Evolutionary conservation across 1,140 invertebrate species (phyloP), one percentile per base, ranked within the genome.

Genomic region (Drosophila miranda): DNA sequence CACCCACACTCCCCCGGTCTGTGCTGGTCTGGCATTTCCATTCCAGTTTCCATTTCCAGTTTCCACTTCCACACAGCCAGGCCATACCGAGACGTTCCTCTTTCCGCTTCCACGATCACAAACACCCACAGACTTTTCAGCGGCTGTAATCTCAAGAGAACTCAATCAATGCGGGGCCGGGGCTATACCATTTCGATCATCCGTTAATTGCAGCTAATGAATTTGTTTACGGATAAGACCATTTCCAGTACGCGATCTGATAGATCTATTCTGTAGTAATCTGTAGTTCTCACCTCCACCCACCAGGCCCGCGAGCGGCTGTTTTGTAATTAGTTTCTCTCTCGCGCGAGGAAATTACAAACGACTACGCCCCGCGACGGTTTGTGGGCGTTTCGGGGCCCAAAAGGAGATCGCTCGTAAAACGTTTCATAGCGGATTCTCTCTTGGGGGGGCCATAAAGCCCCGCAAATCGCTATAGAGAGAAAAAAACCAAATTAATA

Each of bases 121-220:
- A 11, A 38, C 34, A 38, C 34, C 34, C 34, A 38, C 34, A 38
- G 64, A 81, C 60, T 34, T n/a, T 38, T 16, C 3, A 7, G 1
- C n/a, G 38, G 7, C 21, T 44, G 34, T 46, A 51, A 19, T 43
- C 34, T 13, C 14, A 13, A 8, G 42, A 48, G 42, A 66, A 45
- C 13, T 51, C 23, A 48, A 68, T 48, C 30, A 16, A 49, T 50
- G 34, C 4, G 11, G 23, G 4, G 23, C 23, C 4, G 8, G 34
- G 34, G 43, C 13, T 56, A 34, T 9, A 30, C 28, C 41, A 55
- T 44, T 72, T 34, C 61, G 8, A 44, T 62, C 55, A 43, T 16
- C 44, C 75, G 67, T 69, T 83, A 80, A 84, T 86, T 84, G 63
- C 67, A 21, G 64, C 60, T 77, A 84, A 84, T 80, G 67, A 77